Evolutionary conservation across 2,888 invertebrate genomes (phyloP).

Genomic region (Macrophya alboannulata): DNA sequence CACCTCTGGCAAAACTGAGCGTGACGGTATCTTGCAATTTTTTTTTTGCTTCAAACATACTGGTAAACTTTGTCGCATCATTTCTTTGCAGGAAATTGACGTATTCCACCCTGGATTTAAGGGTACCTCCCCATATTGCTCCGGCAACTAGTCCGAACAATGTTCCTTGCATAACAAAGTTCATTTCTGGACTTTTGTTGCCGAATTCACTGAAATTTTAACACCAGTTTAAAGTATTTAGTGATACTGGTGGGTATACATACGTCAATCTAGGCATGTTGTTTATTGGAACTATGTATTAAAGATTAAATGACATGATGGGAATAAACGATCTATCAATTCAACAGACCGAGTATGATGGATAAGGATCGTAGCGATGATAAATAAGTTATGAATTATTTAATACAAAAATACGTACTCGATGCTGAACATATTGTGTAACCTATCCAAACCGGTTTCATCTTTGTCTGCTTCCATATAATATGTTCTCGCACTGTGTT

Average conservation of each 20-base stretch:
- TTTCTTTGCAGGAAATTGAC: conserved; percentile 88
- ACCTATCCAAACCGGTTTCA: conserved; percentile 81
- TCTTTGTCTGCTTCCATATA: not conserved
- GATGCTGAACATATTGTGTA: conserved; percentile 80
- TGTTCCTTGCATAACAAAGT: conserved; percentile 83
- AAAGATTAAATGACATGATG: not conserved
- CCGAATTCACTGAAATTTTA: conserved; percentile 85
- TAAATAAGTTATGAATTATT: not conserved
- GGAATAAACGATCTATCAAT: not conserved
- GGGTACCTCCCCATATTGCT: conserved; percentile 85
- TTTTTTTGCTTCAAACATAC: conserved; percentile 87
- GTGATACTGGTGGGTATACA: not conserved
- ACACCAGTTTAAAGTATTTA: not conserved
- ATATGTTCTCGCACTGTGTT: conserved; percentile 13
- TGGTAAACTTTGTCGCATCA: conserved; percentile 87
- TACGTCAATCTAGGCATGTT: not conserved
- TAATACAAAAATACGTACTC: conserved; percentile 77
- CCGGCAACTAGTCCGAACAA: conserved; percentile 85
- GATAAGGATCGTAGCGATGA: not conserved
- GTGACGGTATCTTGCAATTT: conserved; percentile 87
- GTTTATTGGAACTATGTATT: not conserved
- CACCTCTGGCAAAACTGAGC: conserved; percentile 88
- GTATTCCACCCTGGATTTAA: conserved; percentile 83
- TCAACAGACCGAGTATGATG: not conserved
- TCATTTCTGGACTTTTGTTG: conserved; percentile 84